A percentile compares a stretch with the other conserved stretches of the same genome.
phyloP scores from a whole-genome alignment of 2,797 vertebrate species.

The Steatocranus sp. region DNA sequence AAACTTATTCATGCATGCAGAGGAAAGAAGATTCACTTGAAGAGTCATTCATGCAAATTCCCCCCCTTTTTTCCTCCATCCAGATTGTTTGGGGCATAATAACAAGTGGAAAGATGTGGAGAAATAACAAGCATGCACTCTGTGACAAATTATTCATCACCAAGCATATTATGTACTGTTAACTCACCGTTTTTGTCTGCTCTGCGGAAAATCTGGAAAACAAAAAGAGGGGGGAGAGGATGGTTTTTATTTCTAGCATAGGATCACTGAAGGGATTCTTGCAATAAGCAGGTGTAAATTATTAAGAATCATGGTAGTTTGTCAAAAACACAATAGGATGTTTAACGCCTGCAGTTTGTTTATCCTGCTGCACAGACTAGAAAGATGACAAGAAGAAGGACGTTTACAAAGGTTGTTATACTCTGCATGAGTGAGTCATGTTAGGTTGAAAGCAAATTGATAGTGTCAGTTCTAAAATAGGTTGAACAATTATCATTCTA shows the following conservation, averaged over 20 bases:
- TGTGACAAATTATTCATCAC: constrained; percentile 8
- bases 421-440: not conserved
- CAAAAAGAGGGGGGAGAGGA: not conserved
- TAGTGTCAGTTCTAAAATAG: not conserved
- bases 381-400: not conserved
- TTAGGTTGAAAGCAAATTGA: not conserved
- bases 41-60: constrained; percentile 19
- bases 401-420: not conserved
- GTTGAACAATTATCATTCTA: not conserved
- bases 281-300: not conserved
- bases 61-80: not conserved
- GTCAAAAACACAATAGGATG: not conserved
- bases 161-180: not conserved
- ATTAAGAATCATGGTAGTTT: not conserved
- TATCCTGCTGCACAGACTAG: not conserved
- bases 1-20: constrained; percentile 7
- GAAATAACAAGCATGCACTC: not conserved
- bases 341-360: not conserved
- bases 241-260: not conserved
- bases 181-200: constrained; percentile 97
- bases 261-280: not conserved
- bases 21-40: constrained; percentile 10
- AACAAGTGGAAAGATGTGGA: not conserved
- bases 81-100: not conserved
- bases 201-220: constrained; percentile 92